Base-by-base conservation (phyloP, 2,888 invertebrate genomes). In the Eulithis prunata region DNA sequence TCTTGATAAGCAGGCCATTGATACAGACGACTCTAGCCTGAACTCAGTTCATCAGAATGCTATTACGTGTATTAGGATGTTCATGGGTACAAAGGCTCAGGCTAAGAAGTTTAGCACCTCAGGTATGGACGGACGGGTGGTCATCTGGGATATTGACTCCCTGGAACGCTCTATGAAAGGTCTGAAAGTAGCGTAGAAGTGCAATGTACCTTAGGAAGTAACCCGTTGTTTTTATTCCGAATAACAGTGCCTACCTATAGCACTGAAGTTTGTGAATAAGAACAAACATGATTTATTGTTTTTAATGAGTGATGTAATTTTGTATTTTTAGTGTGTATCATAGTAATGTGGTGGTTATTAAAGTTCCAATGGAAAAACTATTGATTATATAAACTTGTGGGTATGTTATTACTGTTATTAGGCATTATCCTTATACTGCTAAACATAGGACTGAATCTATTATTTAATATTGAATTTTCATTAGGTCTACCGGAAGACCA, bases 11-110 rank as follows among this genome's bases (percentile, higher is more conserved):
- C 97, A 98, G 83, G 98, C 98, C 60, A 96, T 96, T 10, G 97
- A 98, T 85, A 96, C 95, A 46, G 96, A 95, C 49, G 98, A 98
- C 81, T 98, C 97, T 11, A 95, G 95, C 77, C 94, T 99, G 73
- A 97, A 98, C 83, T 99, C 99, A 0, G 95, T 98, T 73, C 99
- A 99, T 90, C 99, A 99, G 93, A 99, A 99, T 87, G 97, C 99
- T 49, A 98, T 99, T 72, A 97, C 97, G 76, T 97, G 96, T 81
- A 94, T 98, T 59, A 95, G 95, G 75, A 88, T 97, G 49, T 96
- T 96, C 85, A 93, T 94, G 62, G 97, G 97, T 0, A 95, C 95
- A 43, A 97, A 97, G 82, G 94, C 94, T 7, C 94, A 95, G 66
- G 96, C 96, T 57, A 94, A 94, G 57, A 97, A 97, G 87, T 96